Conservation (phyloP, 2,113 vertebrate species). For the Siniperca chuatsi region DNA sequence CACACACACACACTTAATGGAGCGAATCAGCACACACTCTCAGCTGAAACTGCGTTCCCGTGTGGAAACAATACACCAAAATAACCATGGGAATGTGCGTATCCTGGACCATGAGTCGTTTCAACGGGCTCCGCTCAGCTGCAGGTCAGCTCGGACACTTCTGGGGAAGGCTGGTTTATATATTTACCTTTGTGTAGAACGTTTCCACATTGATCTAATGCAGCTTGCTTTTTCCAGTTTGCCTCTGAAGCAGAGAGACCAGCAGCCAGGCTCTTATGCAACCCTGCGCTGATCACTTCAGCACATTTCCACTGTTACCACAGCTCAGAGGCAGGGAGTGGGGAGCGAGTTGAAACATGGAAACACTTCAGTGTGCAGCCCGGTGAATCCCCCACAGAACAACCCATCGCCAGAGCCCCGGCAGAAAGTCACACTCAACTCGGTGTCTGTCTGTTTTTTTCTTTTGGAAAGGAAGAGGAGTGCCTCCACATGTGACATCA, state of each 20-base stretch:
- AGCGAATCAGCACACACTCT: neutral
- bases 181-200: conserved; percentile 38
- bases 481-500: conserved; percentile 80
- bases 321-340: neutral
- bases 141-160: neutral
- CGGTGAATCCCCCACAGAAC: conserved; percentile 10
- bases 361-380: conserved; percentile 17
- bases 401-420: conserved; percentile 31
- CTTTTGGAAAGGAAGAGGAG: conserved; percentile 63
- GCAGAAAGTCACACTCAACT: conserved; percentile 20
- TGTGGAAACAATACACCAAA: conserved; percentile 11
- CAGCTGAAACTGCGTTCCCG: neutral
- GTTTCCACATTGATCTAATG: conserved; percentile 27
- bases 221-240: conserved; percentile 45
- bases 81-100: conserved; percentile 33
- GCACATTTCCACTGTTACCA: conserved; percentile 35
- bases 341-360: conserved; percentile 12
- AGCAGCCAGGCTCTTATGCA: conserved; percentile 47
- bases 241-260: neutral
- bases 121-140: neutral
- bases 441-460: conserved; percentile 42
- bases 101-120: conserved; percentile 37
- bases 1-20: neutral
- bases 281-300: conserved; percentile 20
- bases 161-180: neutral